Percentiles rank a stretch among this genome's conserved stretches.
These are phyloP conservation scores for Hycleus cichorii DNA, from an alignment of 1,140 invertebrate genomes.

Conservation along the genomic window DNA sequence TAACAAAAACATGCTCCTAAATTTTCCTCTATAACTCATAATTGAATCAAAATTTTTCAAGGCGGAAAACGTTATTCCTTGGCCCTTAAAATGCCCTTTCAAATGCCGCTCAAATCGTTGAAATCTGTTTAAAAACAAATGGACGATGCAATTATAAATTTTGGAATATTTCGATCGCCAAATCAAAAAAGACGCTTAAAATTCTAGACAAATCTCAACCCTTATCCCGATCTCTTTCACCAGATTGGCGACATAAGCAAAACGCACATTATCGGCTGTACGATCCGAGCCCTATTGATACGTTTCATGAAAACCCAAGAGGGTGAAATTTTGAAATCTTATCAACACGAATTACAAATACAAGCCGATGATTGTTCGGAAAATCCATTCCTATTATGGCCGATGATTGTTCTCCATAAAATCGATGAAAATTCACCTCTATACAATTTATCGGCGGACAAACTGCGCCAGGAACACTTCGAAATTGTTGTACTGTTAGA, in stretches of 20 bases:
- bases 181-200: too few species aligned
- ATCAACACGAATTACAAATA: constrained; percentile 54
- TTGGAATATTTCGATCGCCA: too few species aligned
- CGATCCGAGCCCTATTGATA: constrained; percentile 83
- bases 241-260: constrained; percentile 95
- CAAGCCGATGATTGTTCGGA: constrained; percentile 72
- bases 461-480: constrained; percentile 81
- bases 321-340: constrained; percentile 74
- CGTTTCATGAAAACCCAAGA: constrained; percentile 79
- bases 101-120: too few species aligned
- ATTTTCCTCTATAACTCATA: too few species aligned
- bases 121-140: too few species aligned
- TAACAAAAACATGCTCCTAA: too few species aligned
- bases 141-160: too few species aligned
- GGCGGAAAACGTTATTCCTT: too few species aligned
- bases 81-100: too few species aligned
- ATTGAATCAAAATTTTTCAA: too few species aligned
- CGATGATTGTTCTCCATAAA: constrained; percentile 74
- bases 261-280: constrained; percentile 90
- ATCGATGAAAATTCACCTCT: constrained; percentile 78
- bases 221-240: too few species aligned
- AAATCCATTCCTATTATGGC: constrained; percentile 91
- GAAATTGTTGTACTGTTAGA: constrained; percentile 74
- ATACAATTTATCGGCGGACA: constrained; percentile 77
- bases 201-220: too few species aligned